A percentile compares a stretch with the other conserved stretches of the same genome.
Conservation (phyloP, 2,113 vertebrate species). For the Festucalex cinctus region DNA sequence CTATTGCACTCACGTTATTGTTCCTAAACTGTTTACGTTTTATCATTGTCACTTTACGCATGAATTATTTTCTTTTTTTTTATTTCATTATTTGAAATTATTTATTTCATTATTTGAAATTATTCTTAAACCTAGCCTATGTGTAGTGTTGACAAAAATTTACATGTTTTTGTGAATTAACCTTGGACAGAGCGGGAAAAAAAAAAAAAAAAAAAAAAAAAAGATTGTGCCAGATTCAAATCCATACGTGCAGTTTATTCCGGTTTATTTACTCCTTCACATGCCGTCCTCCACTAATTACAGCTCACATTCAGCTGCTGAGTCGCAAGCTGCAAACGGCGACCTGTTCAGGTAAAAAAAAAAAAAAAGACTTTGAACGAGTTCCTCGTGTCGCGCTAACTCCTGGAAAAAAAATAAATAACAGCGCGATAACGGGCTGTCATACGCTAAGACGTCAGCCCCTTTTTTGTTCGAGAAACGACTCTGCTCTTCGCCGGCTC, state of each 20-base stretch:
- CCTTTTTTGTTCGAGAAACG: conserved; percentile 69
- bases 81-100: no score
- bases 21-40: no score
- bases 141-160: not conserved
- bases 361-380: conserved; percentile 48
- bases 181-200: not conserved
- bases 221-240: conserved; percentile 9
- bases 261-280: no score
- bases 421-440: conserved; percentile 64
- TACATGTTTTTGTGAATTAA: not conserved
- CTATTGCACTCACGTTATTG: no score
- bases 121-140: not conserved
- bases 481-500: conserved; percentile 47
- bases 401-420: conserved; percentile 56
- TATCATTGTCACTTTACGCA: no score
- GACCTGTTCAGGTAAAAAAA: conserved; percentile 57
- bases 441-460: conserved; percentile 59
- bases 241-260: conserved; percentile 26
- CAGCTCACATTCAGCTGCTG: not conserved
- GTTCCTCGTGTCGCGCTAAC: conserved; percentile 50
- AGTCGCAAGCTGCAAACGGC: conserved; percentile 50
- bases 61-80: no score
- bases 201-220: not conserved
- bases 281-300: not conserved
- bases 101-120: no score